Base-by-base conservation (phyloP, 1,140 invertebrate genomes). In the Rhynchophorus ferrugineus region DNA sequence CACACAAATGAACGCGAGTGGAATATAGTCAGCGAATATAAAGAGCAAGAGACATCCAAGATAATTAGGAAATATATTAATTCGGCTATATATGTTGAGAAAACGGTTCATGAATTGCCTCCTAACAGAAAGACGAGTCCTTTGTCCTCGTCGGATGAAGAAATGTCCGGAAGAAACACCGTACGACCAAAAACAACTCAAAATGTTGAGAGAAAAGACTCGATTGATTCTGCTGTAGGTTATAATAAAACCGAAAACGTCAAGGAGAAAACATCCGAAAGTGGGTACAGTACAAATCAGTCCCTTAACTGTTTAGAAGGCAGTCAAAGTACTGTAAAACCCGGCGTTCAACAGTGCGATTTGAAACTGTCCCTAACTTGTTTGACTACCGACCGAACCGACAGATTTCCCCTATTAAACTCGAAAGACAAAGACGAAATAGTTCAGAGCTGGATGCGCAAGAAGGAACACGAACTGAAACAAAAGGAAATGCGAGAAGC, bases 81-180 rank as follows among this genome's bases (percentile, higher is more conserved):
- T 42, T 58, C 61, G 1, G 64, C 64, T 13, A 58, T 66, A 20
- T 65, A 65, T 35, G 58, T 65, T 7, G 64, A 66, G 51, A 63
- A 60, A 44, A 54, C 56, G 2, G 50, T 56, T 13, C 34, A 44
- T 17, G 44, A 44, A 11, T 58, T 51, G 51, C 33, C 35, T 9
- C 55, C 56, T 3, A 29, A 44, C 29, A 47, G 57, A 37, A 60
- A 54, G 47, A 60, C 33, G 11, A 58, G 50, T 22, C 41, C 48
- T 7, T 21, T 54, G 20, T 49, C 20, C 9, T 33, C 21, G 20
- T 38, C 16, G 14, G 54, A 44, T 34, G 37, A 33, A 9, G 44
- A 43, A 2, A 11, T 13, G 7, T 16, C 17, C 13, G n/a, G 9
- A 8, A 11, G 18, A 44, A 7, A 14, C 16, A 29, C 6, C 13